Conservation (phyloP, 92 coral and sea anemone genomes). For the Epizoanthus ramosus region DNA sequence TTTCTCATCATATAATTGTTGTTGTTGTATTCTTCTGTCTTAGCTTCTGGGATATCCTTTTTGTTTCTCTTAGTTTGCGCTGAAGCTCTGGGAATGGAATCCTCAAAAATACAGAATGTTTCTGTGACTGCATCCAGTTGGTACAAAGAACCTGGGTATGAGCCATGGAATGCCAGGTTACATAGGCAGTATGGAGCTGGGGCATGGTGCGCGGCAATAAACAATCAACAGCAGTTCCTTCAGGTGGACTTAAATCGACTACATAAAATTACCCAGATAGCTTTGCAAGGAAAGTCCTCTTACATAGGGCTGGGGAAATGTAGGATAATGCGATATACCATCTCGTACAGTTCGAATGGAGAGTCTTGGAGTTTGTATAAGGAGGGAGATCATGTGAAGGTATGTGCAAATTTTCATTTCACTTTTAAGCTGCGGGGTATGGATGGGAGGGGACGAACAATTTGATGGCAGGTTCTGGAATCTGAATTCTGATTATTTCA, state of each 20-base stretch:
- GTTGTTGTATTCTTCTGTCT: no score
- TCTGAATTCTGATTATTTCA: no score
- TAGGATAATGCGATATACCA: background rate
- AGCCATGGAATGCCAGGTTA: slow-evolving; percentile 45
- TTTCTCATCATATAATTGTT: no score
- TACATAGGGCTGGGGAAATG: background rate
- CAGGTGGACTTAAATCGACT: slow-evolving; percentile 36
- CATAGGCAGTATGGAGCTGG: slow-evolving; percentile 31
- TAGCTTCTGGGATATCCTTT: background rate
- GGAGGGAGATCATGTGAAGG: slow-evolving; percentile 4
- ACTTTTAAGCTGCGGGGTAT: no score
- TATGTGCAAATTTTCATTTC: background rate
- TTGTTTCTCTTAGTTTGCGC: slow-evolving; percentile 30
- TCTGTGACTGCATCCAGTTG: slow-evolving; percentile 29
- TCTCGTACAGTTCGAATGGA: slow-evolving; percentile 11
- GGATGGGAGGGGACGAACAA: no score
- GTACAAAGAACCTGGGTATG: slow-evolving; percentile 43
- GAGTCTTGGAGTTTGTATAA: slow-evolving; percentile 15
- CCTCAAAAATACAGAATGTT: background rate
- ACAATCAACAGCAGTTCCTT: slow-evolving; percentile 39
- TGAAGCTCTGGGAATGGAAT: slow-evolving; percentile 45
- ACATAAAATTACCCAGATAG: slow-evolving; percentile 16
- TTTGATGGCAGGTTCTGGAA: no score
- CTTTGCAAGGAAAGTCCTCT: background rate
- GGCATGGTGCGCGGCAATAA: slow-evolving; percentile 54